Evolutionary conservation across 2,113 vertebrate species (phyloP).

Genomic region (Balaenoptera acutorostrata): DNA sequence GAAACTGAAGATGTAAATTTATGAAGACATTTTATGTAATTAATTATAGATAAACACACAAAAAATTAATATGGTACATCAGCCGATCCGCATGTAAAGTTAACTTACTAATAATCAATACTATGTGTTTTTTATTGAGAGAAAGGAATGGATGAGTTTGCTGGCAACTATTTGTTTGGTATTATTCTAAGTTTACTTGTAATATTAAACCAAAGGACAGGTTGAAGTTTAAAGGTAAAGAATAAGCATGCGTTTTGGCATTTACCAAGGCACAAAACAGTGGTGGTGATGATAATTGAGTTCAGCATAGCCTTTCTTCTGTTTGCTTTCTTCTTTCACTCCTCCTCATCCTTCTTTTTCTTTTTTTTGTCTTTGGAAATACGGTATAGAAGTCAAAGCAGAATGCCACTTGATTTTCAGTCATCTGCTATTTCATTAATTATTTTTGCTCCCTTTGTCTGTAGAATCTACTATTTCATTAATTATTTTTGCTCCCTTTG

Average conservation of each 20-base stretch:
- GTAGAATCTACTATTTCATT: not conserved
- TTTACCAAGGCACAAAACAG: not conserved
- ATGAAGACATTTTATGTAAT: not conserved
- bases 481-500: not conserved
- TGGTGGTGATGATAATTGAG: too few relatives aligned
- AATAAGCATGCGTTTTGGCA: not conserved
- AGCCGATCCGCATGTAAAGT: not conserved
- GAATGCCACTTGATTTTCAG: not conserved
- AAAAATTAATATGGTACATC: not conserved
- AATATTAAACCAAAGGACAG: not conserved
- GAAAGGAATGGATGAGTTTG: not conserved
- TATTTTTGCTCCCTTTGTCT: not conserved
- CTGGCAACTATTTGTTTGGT: not conserved
- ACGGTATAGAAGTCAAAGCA: not conserved
- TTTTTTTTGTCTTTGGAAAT: not conserved
- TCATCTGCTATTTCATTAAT: not conserved
- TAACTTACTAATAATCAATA: not conserved
- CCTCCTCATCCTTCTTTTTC: not conserved
- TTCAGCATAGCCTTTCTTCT: not conserved
- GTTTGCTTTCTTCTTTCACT: not conserved
- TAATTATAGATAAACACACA: not conserved
- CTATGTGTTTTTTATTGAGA: not conserved
- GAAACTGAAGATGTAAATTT: not conserved
- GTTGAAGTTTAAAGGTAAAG: not conserved
- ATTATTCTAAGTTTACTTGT: not conserved